Evolutionary conservation across 2,797 vertebrate species (phyloP).

Genomic region (Xiphophorus birchmanni): DNA sequence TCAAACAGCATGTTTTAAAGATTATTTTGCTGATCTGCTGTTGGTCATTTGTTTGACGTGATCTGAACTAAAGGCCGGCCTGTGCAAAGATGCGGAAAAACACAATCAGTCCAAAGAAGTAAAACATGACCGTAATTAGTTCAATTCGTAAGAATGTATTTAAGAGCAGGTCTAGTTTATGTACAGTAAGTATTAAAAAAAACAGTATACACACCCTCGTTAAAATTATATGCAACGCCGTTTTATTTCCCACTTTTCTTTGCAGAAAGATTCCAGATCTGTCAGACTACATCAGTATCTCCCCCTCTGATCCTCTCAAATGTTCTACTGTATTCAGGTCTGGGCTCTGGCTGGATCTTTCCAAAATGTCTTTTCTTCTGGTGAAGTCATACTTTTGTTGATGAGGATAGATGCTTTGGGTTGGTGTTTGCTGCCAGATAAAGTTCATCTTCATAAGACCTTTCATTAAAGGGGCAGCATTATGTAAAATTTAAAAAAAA

Average conservation of each 20-base stretch:
- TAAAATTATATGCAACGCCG: background rate
- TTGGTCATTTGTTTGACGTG: slow-evolving; percentile 32
- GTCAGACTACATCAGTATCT: background rate
- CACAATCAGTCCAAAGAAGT: slow-evolving; percentile 14
- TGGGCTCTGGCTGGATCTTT: background rate
- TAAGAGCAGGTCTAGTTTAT: background rate
- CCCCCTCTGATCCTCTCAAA: background rate
- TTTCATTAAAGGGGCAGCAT: too few relatives aligned
- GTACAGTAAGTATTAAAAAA: background rate
- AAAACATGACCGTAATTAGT: slow-evolving; percentile 7
- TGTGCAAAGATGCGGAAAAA: background rate
- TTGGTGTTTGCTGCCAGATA: background rate
- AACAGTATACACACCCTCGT: background rate
- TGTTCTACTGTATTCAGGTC: background rate
- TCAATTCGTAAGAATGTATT: slow-evolving; percentile 13
- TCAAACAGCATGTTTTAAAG: slow-evolving; percentile 23
- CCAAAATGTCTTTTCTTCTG: background rate
- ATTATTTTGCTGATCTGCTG: slow-evolving; percentile 17
- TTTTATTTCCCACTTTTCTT: background rate
- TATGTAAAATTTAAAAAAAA: too few relatives aligned
- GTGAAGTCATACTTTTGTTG: background rate
- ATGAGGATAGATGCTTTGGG: background rate
- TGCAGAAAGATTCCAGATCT: background rate
- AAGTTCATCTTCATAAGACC: background rate
- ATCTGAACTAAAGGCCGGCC: slow-evolving; percentile 30